Evolutionary conservation across 1,140 invertebrate species (phyloP).

Genomic region (Aphis gossypii): DNA sequence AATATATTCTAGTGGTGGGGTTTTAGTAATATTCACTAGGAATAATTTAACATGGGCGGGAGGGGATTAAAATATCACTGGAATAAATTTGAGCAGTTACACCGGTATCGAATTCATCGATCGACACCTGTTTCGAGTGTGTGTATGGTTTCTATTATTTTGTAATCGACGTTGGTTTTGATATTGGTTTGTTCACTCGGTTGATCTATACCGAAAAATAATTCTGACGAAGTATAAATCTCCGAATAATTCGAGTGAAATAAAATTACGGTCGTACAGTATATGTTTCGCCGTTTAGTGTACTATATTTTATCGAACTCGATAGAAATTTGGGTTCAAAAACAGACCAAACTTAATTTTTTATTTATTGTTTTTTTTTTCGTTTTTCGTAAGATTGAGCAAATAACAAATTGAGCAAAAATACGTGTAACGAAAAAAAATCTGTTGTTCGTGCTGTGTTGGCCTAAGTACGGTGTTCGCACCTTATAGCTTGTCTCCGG

Average conservation of each 20-base stretch:
- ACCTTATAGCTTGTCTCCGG: slow-evolving; percentile 1
- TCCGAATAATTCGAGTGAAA: not conserved
- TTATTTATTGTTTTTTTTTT: not conserved
- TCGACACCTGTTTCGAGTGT: no score
- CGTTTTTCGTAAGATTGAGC: not conserved
- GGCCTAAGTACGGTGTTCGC: not conserved
- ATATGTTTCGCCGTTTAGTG: not conserved
- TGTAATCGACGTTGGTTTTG: not conserved
- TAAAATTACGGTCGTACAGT: not conserved
- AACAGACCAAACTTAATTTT: not conserved
- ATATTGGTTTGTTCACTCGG: not conserved
- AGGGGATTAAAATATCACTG: not conserved
- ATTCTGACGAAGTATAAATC: not conserved
- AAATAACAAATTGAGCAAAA: not conserved
- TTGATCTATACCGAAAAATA: not conserved
- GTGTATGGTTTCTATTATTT: not conserved
- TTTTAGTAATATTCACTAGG: no score
- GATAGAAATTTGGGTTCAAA: not conserved
- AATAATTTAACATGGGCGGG: no score
- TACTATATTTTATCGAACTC: not conserved
- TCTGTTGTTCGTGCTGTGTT: not conserved
- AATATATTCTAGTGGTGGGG: not conserved
- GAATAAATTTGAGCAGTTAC: no score
- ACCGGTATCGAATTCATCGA: not conserved
- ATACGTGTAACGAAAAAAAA: not conserved